phyloP scores from a whole-genome alignment of 2,888 invertebrate genomes.

The Drosophila villosipedis region DNA sequence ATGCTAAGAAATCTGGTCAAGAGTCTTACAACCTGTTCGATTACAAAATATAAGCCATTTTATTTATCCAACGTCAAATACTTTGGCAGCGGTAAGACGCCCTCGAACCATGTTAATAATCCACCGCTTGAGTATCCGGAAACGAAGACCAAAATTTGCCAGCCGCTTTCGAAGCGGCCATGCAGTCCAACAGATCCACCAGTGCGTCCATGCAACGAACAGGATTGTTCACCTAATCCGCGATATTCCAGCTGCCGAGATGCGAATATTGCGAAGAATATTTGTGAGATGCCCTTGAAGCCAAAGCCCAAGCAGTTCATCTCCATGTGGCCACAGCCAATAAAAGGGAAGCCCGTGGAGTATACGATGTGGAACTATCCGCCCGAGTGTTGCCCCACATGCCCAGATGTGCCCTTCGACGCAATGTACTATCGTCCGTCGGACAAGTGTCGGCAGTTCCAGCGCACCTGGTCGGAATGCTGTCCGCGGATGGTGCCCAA shows the following conservation, averaged over 20 bases:
- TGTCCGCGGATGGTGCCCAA: slow-evolving; percentile 48
- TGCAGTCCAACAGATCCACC: slow-evolving; percentile 36
- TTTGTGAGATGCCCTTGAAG: slow-evolving; percentile 3
- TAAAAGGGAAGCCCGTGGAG: neutral
- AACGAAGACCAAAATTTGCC: neutral
- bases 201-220: slow-evolving; percentile 18
- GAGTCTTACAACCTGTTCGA: neutral
- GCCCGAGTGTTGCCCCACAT: slow-evolving; percentile 47
- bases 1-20: slow-evolving; percentile 19
- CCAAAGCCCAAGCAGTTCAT: neutral
- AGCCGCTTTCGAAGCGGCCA: rapidly evolving
- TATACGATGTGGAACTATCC: slow-evolving; percentile 17
- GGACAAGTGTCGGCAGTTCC: slow-evolving; percentile 44
- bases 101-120: neutral
- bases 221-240: neutral
- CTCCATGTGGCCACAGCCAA: slow-evolving; percentile 50
- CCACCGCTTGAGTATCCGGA: neutral
- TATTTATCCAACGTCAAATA: neutral
- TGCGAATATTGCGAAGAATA: neutral
- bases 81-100: neutral
- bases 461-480: slow-evolving; percentile 72
- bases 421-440: slow-evolving; percentile 61
- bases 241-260: slow-evolving; percentile 14
- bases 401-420: slow-evolving; percentile 54
- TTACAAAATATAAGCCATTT: neutral